Conservation (phyloP, 1,140 invertebrate genomes). For the Oncopodura yosiiana region DNA sequence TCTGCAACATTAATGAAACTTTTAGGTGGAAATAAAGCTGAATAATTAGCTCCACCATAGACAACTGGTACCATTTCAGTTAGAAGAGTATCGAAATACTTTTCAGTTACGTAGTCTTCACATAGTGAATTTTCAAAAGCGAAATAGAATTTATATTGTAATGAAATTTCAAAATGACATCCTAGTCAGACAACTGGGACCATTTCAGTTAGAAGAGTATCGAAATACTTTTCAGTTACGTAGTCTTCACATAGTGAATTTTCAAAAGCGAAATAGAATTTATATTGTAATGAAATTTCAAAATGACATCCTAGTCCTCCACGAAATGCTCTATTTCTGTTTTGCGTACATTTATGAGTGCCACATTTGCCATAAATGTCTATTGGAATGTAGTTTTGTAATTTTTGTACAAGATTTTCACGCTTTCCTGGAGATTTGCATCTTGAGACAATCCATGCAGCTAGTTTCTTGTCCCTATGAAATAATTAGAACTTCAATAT, state of each 20-base stretch:
- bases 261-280: slow-evolving; percentile 44
- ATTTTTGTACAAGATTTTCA: slow-evolving; percentile 37
- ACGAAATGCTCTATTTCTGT: too few species aligned
- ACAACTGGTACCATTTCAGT: slow-evolving; percentile 55
- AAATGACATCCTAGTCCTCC: slow-evolving; percentile 30
- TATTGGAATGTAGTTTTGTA: slow-evolving; percentile 42
- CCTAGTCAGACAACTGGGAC: slow-evolving; percentile 18
- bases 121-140: slow-evolving; percentile 46
- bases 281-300: slow-evolving; percentile 34
- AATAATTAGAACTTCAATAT: not conserved
- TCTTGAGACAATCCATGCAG: slow-evolving; percentile 37
- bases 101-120: slow-evolving; percentile 41
- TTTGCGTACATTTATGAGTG: slow-evolving; percentile 32
- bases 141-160: slow-evolving; percentile 45
- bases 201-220: slow-evolving; percentile 33
- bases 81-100: slow-evolving; percentile 37
- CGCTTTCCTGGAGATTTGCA: slow-evolving; percentile 35
- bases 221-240: slow-evolving; percentile 42
- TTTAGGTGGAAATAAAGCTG: slow-evolving; percentile 48
- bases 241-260: slow-evolving; percentile 38
- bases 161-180: slow-evolving; percentile 36
- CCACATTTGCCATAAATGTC: slow-evolving; percentile 46
- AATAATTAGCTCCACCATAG: slow-evolving; percentile 51
- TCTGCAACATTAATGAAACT: slow-evolving; percentile 56
- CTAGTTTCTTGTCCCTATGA: slow-evolving; percentile 25